phyloP scores from a whole-genome alignment of 1,140 invertebrate species.

The Pemphigus obesinymphae region DNA sequence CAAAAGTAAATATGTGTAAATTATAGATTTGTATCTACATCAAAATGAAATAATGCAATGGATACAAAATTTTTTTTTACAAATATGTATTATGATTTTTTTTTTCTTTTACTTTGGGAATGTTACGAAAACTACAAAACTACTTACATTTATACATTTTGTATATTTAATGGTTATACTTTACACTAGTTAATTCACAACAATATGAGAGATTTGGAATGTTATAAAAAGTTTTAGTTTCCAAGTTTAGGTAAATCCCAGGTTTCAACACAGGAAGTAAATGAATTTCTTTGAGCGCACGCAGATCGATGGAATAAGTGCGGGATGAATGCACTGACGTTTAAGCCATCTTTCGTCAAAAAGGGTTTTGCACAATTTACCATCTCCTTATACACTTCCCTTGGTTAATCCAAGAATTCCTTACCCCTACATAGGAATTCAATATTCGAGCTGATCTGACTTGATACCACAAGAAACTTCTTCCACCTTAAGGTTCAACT shows the following conservation, averaged over 20 bases:
- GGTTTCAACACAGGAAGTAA: not conserved
- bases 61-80: too few species aligned
- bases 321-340: not conserved
- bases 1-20: too few species aligned
- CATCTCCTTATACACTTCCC: not conserved
- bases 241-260: not conserved
- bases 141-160: not conserved
- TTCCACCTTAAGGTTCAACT: not conserved
- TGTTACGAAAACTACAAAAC: too few species aligned
- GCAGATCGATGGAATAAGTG: not conserved
- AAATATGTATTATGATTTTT: too few species aligned
- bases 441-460: not conserved
- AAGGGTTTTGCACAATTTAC: not conserved
- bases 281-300: not conserved
- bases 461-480: not conserved
- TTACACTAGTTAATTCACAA: not conserved
- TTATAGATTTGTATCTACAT: too few species aligned
- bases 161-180: not conserved
- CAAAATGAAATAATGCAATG: too few species aligned
- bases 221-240: not conserved
- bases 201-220: too few species aligned
- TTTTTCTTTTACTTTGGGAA: too few species aligned
- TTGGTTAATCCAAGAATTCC: constrained; percentile 15
- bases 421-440: not conserved
- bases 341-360: constrained; percentile 1